These are phyloP conservation scores for Enteromius unitaeniatus DNA, from an alignment of 2,797 vertebrate species.

Conservation along the genomic window DNA sequence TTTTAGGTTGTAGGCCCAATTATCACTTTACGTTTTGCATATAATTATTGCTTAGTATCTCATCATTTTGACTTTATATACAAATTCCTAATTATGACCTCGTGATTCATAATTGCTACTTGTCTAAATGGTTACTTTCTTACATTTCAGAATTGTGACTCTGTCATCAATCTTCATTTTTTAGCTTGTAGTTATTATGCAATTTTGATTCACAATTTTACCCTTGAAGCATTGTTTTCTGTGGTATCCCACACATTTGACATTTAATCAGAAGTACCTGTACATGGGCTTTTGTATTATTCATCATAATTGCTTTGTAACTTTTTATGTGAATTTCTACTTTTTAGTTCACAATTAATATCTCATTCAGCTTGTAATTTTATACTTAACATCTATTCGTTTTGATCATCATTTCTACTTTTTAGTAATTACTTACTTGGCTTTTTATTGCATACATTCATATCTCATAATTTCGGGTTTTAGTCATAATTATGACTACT, in stretches of 20 bases:
- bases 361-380: neutral
- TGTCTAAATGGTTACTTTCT: neutral
- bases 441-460: neutral
- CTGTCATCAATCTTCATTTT: too few relatives aligned
- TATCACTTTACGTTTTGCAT: neutral
- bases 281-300: too few relatives aligned
- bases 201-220: too few relatives aligned
- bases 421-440: neutral
- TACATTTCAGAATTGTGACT: neutral
- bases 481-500: neutral
- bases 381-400: too few relatives aligned
- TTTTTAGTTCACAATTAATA: neutral
- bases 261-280: too few relatives aligned
- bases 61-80: neutral
- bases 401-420: neutral
- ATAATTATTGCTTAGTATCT: neutral
- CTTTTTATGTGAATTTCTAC: neutral
- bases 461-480: neutral
- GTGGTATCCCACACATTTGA: too few relatives aligned
- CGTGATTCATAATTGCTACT: too few relatives aligned
- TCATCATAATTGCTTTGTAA: too few relatives aligned
- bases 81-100: too few relatives aligned
- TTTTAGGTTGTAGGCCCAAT: neutral
- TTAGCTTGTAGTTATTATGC: neutral
- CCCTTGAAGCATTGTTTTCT: too few relatives aligned